Evolutionary conservation across 2,113 vertebrate genomes (phyloP).

Genomic region (Prunella himalayana): DNA sequence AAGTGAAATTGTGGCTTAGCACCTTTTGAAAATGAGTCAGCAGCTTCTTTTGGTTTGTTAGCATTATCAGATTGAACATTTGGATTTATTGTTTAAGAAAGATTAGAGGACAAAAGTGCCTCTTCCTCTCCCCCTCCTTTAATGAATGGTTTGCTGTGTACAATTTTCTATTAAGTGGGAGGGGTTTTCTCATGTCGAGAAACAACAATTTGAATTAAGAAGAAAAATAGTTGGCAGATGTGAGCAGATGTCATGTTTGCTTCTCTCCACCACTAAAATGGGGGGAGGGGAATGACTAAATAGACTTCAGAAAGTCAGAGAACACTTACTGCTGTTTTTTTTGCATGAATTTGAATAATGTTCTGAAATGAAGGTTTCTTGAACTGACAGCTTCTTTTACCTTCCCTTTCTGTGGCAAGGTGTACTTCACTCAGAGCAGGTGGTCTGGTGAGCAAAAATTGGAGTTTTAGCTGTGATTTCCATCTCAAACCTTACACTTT

Average conservation of each 20-base stretch:
- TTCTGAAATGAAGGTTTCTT: background rate
- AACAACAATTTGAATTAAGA: background rate
- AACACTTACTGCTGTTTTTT: background rate
- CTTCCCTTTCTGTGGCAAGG: background rate
- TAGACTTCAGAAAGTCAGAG: background rate
- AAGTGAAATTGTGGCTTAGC: constrained; percentile 29
- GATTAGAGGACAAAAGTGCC: background rate
- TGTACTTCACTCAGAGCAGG: background rate
- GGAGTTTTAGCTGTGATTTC: background rate
- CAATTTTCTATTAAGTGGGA: background rate
- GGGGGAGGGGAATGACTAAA: background rate
- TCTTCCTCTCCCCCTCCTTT: background rate
- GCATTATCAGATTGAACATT: background rate
- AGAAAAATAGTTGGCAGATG: background rate
- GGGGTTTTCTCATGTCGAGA: background rate
- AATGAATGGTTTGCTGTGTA: background rate
- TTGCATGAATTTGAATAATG: constrained; percentile 31
- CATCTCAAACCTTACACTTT: background rate
- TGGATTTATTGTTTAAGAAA: background rate
- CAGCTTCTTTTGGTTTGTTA: background rate
- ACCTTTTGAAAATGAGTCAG: constrained; percentile 34
- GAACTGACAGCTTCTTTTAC: background rate
- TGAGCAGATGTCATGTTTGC: constrained; percentile 1
- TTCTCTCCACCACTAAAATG: background rate
- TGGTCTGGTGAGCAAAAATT: background rate